Conservation (phyloP, 2,888 invertebrate species). For the Ormyrus labotus region DNA sequence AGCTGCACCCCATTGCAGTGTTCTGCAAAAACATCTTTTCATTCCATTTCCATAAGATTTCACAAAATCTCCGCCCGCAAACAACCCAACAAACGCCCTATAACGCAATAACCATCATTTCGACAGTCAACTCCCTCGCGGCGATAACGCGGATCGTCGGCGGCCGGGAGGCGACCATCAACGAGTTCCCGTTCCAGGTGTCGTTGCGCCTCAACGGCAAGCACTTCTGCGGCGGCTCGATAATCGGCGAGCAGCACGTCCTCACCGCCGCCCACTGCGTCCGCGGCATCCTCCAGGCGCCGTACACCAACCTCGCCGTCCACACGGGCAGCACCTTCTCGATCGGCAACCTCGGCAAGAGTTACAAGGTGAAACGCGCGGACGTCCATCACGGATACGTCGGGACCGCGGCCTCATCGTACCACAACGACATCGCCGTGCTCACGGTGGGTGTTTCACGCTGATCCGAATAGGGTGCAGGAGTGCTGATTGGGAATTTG, state of each 20-base stretch:
- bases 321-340: conserved; percentile 48
- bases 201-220: conserved; percentile 32
- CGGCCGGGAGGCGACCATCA: conserved; percentile 23
- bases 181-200: conserved; percentile 55
- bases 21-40: no score
- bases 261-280: conserved; percentile 60
- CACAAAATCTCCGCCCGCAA: no score
- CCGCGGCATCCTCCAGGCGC: background rate
- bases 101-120: no score
- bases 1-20: no score
- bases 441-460: conserved; percentile 41
- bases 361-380: conserved; percentile 7
- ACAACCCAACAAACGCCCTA: no score
- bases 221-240: conserved; percentile 58
- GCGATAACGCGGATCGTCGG: conserved; percentile 17
- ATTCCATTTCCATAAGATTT: no score
- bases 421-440: conserved; percentile 51
- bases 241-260: conserved; percentile 50
- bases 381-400: conserved; percentile 17
- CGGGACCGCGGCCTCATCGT: conserved; percentile 16
- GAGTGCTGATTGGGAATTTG: background rate
- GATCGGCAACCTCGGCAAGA: conserved; percentile 7
- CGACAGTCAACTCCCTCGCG: no score
- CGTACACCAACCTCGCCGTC: conserved; percentile 1
- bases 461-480: background rate